Evolutionary conservation across 2,113 vertebrate genomes (phyloP).

Genomic region (Ameiurus melas): DNA sequence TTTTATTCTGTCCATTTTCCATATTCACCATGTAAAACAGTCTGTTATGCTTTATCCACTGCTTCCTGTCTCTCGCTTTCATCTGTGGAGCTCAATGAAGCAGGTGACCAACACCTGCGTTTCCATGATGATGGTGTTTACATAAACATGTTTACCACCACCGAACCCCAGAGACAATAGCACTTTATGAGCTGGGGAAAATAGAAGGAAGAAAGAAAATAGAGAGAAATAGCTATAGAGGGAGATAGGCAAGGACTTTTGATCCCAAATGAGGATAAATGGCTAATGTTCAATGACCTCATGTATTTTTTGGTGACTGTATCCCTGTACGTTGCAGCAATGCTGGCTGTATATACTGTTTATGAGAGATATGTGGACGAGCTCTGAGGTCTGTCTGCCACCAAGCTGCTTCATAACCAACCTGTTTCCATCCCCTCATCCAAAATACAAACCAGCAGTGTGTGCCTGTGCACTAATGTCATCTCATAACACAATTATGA

Average conservation of each 20-base stretch:
- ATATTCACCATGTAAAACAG: conserved; percentile 2
- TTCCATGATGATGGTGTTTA: conserved; percentile 48
- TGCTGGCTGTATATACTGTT: not conserved
- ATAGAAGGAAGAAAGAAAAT: not conserved
- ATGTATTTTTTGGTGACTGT: not conserved
- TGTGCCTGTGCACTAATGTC: not conserved
- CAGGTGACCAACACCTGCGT: conserved; percentile 46
- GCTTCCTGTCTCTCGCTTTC: not conserved
- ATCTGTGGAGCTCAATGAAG: conserved; percentile 1
- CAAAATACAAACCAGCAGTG: not conserved
- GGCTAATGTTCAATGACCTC: not conserved
- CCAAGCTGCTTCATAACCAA: not conserved
- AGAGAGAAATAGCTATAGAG: not conserved
- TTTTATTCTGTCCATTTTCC: not conserved
- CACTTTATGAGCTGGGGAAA: not conserved
- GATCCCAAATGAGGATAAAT: not conserved
- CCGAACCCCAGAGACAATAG: conserved; percentile 16
- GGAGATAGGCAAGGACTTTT: not conserved
- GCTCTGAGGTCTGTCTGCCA: not conserved
- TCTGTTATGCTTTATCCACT: not conserved
- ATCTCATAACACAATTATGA: conserved; percentile 23
- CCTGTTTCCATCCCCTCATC: not conserved
- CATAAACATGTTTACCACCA: conserved; percentile 43
- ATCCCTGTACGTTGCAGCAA: not conserved
- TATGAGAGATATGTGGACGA: not conserved